Conservation (phyloP, 2,888 invertebrate genomes). For the Steinernema scapterisci region DNA sequence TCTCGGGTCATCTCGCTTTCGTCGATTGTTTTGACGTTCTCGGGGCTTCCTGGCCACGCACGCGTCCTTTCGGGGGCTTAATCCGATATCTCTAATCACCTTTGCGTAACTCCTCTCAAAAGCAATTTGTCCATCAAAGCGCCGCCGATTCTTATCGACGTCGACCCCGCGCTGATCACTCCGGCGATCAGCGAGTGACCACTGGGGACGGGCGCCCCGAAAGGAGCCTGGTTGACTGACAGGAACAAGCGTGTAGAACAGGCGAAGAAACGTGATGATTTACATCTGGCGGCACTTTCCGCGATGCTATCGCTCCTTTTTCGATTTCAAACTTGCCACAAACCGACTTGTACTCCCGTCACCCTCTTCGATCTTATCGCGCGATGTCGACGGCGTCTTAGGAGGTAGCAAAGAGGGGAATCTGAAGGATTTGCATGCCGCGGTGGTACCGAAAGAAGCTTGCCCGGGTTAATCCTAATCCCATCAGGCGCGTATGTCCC, state of each 20-base stretch:
- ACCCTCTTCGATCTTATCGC: constrained; percentile 25
- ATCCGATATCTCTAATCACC: constrained; percentile 16
- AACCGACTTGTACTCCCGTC: constrained; percentile 25
- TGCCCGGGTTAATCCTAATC: constrained; percentile 16
- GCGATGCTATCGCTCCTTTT: background rate
- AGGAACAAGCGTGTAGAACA: constrained; percentile 15
- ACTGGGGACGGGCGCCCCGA: background rate
- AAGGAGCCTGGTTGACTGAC: background rate
- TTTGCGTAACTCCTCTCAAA: constrained; percentile 28
- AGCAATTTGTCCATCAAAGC: constrained; percentile 27
- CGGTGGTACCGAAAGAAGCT: background rate
- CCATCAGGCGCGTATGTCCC: constrained; percentile 25
- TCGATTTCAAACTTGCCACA: constrained; percentile 30
- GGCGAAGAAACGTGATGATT: constrained; percentile 11
- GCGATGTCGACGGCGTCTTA: background rate
- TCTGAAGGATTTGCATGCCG: constrained; percentile 15
- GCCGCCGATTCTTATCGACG: constrained; percentile 26
- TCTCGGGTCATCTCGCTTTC: background rate
- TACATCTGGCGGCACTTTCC: constrained; percentile 27
- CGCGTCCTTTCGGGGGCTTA: constrained; percentile 22
- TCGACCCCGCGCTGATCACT: background rate
- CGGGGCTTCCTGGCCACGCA: background rate
- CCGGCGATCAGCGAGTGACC: background rate
- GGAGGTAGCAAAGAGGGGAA: background rate
- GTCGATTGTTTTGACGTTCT: constrained; percentile 15